phyloP scores from a whole-genome alignment of 2,888 invertebrate genomes.

The Temnothorax unifasciatus region DNA sequence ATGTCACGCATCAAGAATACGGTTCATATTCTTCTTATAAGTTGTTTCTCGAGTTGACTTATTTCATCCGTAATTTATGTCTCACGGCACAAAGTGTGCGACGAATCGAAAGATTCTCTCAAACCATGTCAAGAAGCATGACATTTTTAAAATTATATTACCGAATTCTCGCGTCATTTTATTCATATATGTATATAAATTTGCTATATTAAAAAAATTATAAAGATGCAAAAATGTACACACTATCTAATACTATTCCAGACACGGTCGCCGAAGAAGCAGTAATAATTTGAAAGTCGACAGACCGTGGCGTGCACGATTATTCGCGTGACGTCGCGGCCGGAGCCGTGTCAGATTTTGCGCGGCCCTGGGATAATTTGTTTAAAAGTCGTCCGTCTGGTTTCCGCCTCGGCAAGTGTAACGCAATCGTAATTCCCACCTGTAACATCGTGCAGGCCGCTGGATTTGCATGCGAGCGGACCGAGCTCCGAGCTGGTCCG shows the following conservation, averaged over 20 bases:
- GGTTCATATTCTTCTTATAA: background rate
- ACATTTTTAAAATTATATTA: background rate
- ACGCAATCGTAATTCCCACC: constrained; percentile 73
- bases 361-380: constrained; percentile 52
- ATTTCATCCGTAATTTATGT: background rate
- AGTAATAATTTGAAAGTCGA: background rate
- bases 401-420: constrained; percentile 59
- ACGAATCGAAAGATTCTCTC: background rate
- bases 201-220: background rate
- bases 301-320: background rate
- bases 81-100: background rate
- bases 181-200: background rate
- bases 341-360: constrained; percentile 51
- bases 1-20: background rate
- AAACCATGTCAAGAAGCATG: background rate
- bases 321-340: constrained; percentile 18
- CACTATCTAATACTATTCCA: background rate
- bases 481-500: constrained; percentile 14
- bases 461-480: constrained; percentile 69
- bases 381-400: constrained; percentile 59
- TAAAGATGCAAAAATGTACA: background rate
- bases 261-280: background rate
- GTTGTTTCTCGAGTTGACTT: background rate
- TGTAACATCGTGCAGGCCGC: constrained; percentile 60
- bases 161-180: background rate